These are phyloP conservation scores for Gallinago paraguaiae DNA, from an alignment of 2,113 vertebrate species.

Conservation along the genomic window DNA sequence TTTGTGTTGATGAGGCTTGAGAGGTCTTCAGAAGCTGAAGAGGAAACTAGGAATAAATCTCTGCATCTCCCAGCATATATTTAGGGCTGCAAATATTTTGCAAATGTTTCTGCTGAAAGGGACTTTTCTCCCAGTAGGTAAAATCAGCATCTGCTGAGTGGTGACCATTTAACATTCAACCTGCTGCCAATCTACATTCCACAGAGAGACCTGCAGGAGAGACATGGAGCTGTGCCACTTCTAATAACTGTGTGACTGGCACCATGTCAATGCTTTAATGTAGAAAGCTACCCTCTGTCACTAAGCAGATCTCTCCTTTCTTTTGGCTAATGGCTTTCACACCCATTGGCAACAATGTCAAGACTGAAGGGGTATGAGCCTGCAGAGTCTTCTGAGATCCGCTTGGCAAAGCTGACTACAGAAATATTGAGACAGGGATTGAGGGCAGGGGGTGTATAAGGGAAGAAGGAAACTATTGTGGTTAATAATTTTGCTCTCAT, in stretches of 20 bases:
- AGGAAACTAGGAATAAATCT: not conserved
- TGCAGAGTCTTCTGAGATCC: not conserved
- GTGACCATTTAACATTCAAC: constrained; percentile 73
- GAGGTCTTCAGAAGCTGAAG: not conserved
- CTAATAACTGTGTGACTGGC: constrained; percentile 73
- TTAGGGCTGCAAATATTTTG: constrained; percentile 36
- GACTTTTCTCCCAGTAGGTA: constrained; percentile 46
- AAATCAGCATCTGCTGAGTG: constrained; percentile 69
- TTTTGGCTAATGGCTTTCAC: constrained; percentile 67
- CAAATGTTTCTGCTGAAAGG: constrained; percentile 56
- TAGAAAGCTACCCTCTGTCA: constrained; percentile 64
- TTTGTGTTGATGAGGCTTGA: not conserved
- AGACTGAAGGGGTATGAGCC: not conserved
- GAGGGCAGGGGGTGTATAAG: not conserved
- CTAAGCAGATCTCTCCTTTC: constrained; percentile 69
- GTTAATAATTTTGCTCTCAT: not conserved
- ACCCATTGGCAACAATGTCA: constrained; percentile 47
- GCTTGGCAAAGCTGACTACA: not conserved
- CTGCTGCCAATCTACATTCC: constrained; percentile 71
- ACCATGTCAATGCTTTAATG: constrained; percentile 72
- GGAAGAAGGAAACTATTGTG: not conserved
- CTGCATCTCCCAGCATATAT: not conserved
- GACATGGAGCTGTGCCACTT: constrained; percentile 71
- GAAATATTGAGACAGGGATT: not conserved
- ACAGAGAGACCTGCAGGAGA: constrained; percentile 54